phyloP scores from a whole-genome alignment of 2,797 vertebrate species.

The Siniperca obscura region DNA sequence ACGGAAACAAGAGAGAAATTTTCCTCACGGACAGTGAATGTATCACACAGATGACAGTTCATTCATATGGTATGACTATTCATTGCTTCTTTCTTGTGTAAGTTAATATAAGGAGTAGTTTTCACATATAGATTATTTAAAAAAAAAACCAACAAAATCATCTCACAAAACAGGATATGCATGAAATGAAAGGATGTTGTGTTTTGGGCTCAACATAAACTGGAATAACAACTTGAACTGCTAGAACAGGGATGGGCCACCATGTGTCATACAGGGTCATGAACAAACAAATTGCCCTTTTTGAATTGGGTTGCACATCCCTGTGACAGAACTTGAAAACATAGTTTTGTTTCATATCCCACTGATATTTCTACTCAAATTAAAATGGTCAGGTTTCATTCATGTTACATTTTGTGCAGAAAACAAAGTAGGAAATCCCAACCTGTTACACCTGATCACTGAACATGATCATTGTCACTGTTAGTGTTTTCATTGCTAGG shows the following conservation, averaged over 20 bases:
- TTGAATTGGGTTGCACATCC: background rate
- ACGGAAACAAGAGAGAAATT: slow-evolving; percentile 50
- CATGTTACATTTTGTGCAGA: slow-evolving; percentile 42
- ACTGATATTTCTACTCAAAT: slow-evolving; percentile 33
- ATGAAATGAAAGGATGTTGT: slow-evolving; percentile 30
- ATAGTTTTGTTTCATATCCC: slow-evolving; percentile 16
- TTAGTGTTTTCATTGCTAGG: slow-evolving; percentile 34
- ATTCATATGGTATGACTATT: slow-evolving; percentile 43
- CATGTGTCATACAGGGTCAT: background rate
- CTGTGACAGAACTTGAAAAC: slow-evolving; percentile 25
- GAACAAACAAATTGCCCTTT: background rate
- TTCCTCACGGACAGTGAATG: slow-evolving; percentile 71
- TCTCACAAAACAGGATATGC: slow-evolving; percentile 32
- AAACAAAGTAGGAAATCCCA: slow-evolving; percentile 40
- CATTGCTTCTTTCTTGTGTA: slow-evolving; percentile 36
- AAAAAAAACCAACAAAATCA: slow-evolving; percentile 16
- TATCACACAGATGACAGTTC: slow-evolving; percentile 56
- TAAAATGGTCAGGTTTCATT: slow-evolving; percentile 39
- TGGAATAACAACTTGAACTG: slow-evolving; percentile 58
- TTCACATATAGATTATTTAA: background rate
- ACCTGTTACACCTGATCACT: slow-evolving; percentile 32
- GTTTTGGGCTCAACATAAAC: slow-evolving; percentile 38
- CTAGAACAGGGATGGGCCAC: slow-evolving; percentile 39
- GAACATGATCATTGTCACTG: slow-evolving; percentile 11
- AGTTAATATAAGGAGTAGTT: slow-evolving; percentile 36